phyloP scores from a whole-genome alignment of 2,113 vertebrate genomes.

The Apodemus speciosus region DNA sequence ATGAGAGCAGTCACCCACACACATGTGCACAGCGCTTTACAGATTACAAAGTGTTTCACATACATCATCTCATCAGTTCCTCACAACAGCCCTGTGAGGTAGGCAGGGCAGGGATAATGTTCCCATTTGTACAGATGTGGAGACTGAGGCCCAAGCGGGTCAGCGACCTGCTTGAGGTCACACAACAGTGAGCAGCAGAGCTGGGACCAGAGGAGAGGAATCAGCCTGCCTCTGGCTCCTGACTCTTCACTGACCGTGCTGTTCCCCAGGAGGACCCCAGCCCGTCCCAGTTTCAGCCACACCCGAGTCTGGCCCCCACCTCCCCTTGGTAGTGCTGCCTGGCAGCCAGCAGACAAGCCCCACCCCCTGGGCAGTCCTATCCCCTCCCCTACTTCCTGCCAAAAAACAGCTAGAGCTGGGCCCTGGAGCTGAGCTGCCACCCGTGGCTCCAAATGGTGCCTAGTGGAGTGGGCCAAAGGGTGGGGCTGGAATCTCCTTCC shows the following conservation, averaged over 20 bases:
- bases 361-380: background rate
- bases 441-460: background rate
- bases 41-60: slow-evolving; percentile 82
- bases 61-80: slow-evolving; percentile 78
- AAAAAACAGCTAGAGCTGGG: slow-evolving; percentile 36
- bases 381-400: slow-evolving; percentile 14
- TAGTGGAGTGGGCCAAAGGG: background rate
- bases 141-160: slow-evolving; percentile 12
- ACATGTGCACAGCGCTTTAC: slow-evolving; percentile 82
- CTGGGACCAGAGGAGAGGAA: slow-evolving; percentile 39
- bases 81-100: slow-evolving; percentile 83
- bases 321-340: background rate
- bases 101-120: slow-evolving; percentile 71
- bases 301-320: background rate
- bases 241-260: slow-evolving; percentile 55
- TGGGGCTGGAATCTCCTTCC: slow-evolving; percentile 67
- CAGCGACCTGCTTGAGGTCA: slow-evolving; percentile 23
- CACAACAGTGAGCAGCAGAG: slow-evolving; percentile 43
- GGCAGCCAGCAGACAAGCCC: slow-evolving; percentile 14
- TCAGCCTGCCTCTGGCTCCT: background rate
- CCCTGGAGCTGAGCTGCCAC: background rate
- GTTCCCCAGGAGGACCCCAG: slow-evolving; percentile 49
- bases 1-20: slow-evolving; percentile 76
- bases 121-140: slow-evolving; percentile 69
- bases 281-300: slow-evolving; percentile 62